A percentile compares a stretch with the other conserved stretches of the same genome.
These are phyloP conservation scores for Theocolax elegans DNA, from an alignment of 1,140 invertebrate genomes.

Conservation along the genomic window DNA sequence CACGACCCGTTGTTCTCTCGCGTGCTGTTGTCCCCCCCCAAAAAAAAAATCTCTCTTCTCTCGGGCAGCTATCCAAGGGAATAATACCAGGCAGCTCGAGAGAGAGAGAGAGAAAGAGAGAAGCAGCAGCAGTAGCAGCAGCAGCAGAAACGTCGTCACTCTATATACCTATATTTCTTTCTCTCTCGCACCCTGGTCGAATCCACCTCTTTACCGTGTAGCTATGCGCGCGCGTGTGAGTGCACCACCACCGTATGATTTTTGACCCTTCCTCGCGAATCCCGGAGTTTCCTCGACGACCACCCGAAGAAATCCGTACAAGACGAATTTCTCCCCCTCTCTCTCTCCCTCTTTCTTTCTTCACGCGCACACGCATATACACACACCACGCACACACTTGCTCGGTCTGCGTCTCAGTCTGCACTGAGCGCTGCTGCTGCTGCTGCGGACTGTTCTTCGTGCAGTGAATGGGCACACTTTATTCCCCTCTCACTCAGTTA, in stretches of 20 bases:
- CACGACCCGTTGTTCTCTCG: constrained; percentile 6
- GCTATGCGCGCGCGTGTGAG: not conserved
- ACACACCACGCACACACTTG: not conserved
- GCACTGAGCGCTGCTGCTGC: constrained; percentile 17
- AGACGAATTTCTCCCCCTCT: not conserved
- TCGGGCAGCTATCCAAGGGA: constrained; percentile 26
- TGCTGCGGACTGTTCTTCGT: constrained; percentile 5
- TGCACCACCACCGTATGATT: not conserved
- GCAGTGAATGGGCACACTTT: constrained; percentile 31
- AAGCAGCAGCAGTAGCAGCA: too few relatives aligned
- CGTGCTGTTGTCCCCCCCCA: constrained; percentile 14
- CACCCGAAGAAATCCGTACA: not conserved
- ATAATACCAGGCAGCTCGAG: constrained; percentile 18
- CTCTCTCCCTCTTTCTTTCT: not conserved
- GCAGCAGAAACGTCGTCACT: constrained; percentile 27
- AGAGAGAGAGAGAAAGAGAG: constrained; percentile 7
- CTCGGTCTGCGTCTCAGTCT: constrained; percentile 15
- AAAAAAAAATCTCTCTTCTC: constrained; percentile 13
- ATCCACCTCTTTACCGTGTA: not conserved
- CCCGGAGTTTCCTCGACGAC: too few relatives aligned
- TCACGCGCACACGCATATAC: constrained; percentile 1
- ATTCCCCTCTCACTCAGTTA: not conserved
- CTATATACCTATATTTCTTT: not conserved
- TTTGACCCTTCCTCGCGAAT: too few relatives aligned
- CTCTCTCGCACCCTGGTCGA: constrained; percentile 11